Evolutionary conservation across 2,113 vertebrate species (phyloP).

Genomic region (Thamnaconus septentrionalis): DNA sequence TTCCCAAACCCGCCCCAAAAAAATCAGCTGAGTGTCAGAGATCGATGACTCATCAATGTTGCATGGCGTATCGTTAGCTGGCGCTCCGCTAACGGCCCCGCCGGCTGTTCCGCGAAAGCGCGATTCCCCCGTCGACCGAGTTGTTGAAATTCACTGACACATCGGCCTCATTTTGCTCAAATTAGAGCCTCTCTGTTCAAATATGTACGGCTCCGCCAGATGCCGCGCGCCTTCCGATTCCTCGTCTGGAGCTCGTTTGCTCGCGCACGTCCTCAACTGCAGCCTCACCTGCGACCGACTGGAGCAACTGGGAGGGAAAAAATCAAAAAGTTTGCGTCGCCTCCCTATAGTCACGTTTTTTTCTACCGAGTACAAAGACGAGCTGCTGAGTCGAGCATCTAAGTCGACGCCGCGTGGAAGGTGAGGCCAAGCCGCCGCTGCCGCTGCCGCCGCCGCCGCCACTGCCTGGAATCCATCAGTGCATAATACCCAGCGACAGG

Average conservation of each 20-base stretch:
- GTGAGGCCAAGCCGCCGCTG: slow-evolving; percentile 26
- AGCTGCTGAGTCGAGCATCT: slow-evolving; percentile 40
- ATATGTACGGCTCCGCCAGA: slow-evolving; percentile 36
- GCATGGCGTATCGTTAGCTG: slow-evolving; percentile 67
- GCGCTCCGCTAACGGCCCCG: slow-evolving; percentile 55
- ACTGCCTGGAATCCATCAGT: slow-evolving; percentile 26
- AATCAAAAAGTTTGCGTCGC: slow-evolving; percentile 13
- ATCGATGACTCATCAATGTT: slow-evolving; percentile 73
- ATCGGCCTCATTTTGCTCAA: slow-evolving; percentile 50
- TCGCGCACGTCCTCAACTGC: neutral
- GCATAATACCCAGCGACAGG: slow-evolving; percentile 53
- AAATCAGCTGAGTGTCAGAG: slow-evolving; percentile 40
- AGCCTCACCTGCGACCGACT: neutral
- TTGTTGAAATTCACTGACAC: slow-evolving; percentile 40
- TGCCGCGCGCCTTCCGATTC: slow-evolving; percentile 20
- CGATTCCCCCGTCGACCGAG: slow-evolving; percentile 48
- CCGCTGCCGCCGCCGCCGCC: neutral
- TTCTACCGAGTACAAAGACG: slow-evolving; percentile 27
- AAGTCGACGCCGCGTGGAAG: slow-evolving; percentile 31
- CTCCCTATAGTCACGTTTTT: slow-evolving; percentile 3
- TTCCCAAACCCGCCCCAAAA: neutral
- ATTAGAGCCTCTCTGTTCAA: slow-evolving; percentile 53
- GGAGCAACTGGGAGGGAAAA: neutral
- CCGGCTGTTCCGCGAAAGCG: slow-evolving; percentile 68
- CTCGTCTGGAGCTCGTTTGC: slow-evolving; percentile 34